phyloP scores from a whole-genome alignment of 2,888 invertebrate species.

The Perizoma flavofasciatum region DNA sequence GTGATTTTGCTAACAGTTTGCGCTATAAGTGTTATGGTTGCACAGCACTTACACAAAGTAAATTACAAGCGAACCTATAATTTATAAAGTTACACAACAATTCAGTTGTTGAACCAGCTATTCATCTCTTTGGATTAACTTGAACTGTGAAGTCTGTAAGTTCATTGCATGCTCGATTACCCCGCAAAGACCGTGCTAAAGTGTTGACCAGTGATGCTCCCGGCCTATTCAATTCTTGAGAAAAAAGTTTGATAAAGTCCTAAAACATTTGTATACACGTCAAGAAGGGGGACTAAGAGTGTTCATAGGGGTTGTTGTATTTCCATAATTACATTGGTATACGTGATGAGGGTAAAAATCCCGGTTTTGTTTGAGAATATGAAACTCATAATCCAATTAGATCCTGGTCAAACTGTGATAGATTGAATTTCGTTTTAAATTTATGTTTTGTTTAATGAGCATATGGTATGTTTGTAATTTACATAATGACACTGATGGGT shows the following conservation, averaged over 20 bases:
- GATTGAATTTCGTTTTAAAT: too few species aligned
- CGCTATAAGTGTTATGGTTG: slow-evolving; percentile 6
- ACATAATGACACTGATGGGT: too few species aligned
- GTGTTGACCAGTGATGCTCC: slow-evolving; percentile 27
- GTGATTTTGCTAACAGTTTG: not conserved
- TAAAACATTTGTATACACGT: slow-evolving; percentile 18
- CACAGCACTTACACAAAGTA: slow-evolving; percentile 13
- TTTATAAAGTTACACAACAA: slow-evolving; percentile 26
- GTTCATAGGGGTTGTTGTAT: slow-evolving; percentile 22
- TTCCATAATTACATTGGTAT: slow-evolving; percentile 18
- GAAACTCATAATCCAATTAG: not conserved
- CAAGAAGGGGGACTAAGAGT: slow-evolving; percentile 5
- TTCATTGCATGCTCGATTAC: slow-evolving; percentile 56
- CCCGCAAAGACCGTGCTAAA: slow-evolving; percentile 40
- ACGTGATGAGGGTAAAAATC: slow-evolving; percentile 17
- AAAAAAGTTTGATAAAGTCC: slow-evolving; percentile 7
- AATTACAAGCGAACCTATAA: slow-evolving; percentile 17
- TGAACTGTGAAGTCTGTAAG: slow-evolving; percentile 44
- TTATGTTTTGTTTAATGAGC: too few species aligned
- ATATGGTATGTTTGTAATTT: too few species aligned
- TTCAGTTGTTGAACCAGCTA: slow-evolving; percentile 24
- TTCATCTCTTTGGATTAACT: slow-evolving; percentile 30
- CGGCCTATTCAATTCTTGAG: slow-evolving; percentile 11
- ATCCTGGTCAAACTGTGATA: too few species aligned
- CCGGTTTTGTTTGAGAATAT: slow-evolving; percentile 18